Percentiles rank a stretch among this genome's conserved stretches.
Evolutionary conservation across 2,797 vertebrate species (phyloP).

Genomic region (Phrynocephalus guinanensis): DNA sequence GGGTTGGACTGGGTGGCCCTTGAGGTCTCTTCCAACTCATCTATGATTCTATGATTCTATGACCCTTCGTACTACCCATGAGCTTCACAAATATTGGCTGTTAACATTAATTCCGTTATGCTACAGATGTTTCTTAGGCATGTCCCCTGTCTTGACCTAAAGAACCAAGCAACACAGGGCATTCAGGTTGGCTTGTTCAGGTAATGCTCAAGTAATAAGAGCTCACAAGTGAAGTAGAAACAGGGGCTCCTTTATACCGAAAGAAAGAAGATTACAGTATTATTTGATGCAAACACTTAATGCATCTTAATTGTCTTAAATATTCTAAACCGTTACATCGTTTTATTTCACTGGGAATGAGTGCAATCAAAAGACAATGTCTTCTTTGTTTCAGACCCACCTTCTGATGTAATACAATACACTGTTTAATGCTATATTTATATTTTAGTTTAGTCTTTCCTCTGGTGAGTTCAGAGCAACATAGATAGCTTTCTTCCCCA

Average conservation of each 20-base stretch:
- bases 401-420: too few relatives aligned
- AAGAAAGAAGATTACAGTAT: not conserved
- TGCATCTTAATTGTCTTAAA: not conserved
- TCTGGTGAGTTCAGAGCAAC: not conserved
- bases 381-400: not conserved
- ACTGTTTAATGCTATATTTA: not conserved
- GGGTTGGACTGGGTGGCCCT: too few relatives aligned
- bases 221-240: not conserved
- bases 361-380: not conserved
- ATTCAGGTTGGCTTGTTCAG: not conserved
- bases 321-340: not conserved
- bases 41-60: too few relatives aligned
- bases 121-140: not conserved
- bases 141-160: not conserved
- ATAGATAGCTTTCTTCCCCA: not conserved
- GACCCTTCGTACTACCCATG: too few relatives aligned
- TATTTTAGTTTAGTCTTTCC: not conserved
- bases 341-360: not conserved
- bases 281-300: not conserved
- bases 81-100: not conserved
- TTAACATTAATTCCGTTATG: not conserved
- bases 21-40: too few relatives aligned
- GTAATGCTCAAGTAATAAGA: not conserved
- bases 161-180: not conserved
- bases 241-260: not conserved